phyloP scores from a whole-genome alignment of 2,888 invertebrate species.

The Julus scandinavius region DNA sequence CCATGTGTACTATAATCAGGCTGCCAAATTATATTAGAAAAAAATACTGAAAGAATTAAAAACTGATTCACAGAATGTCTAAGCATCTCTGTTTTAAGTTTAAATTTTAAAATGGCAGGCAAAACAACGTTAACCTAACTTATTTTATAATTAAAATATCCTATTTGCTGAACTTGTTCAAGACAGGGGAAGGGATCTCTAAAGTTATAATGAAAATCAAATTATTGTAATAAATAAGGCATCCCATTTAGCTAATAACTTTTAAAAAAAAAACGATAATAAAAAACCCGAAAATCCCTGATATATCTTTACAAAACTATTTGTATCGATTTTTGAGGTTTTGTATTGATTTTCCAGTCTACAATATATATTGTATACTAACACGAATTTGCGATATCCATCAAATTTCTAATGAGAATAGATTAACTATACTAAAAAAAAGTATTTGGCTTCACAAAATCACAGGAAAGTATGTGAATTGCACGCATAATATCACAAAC shows the following conservation, averaged over 20 bases:
- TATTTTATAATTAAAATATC: too few species aligned
- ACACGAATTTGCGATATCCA: background rate
- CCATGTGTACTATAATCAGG: slow-evolving; percentile 31
- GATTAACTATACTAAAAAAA: background rate
- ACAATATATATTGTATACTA: background rate
- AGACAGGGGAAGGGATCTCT: background rate
- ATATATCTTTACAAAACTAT: background rate
- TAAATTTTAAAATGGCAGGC: too few species aligned
- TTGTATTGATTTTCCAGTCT: background rate
- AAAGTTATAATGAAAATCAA: background rate
- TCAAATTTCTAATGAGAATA: background rate
- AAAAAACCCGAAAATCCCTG: background rate
- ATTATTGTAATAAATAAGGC: slow-evolving; percentile 2
- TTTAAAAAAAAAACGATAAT: background rate
- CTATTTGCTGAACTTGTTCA: background rate
- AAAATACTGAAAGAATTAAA: background rate
- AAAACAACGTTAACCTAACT: too few species aligned
- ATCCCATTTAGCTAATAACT: background rate
- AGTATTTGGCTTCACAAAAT: slow-evolving; percentile 16
- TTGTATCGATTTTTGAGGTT: background rate
- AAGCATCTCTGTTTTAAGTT: background rate
- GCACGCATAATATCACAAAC: slow-evolving; percentile 7
- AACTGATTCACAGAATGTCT: background rate
- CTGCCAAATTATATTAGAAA: background rate
- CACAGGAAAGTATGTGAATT: slow-evolving; percentile 39